Evolutionary conservation across 2,888 invertebrate genomes (phyloP).

Genomic region (Caenorhabditis sinica): DNA sequence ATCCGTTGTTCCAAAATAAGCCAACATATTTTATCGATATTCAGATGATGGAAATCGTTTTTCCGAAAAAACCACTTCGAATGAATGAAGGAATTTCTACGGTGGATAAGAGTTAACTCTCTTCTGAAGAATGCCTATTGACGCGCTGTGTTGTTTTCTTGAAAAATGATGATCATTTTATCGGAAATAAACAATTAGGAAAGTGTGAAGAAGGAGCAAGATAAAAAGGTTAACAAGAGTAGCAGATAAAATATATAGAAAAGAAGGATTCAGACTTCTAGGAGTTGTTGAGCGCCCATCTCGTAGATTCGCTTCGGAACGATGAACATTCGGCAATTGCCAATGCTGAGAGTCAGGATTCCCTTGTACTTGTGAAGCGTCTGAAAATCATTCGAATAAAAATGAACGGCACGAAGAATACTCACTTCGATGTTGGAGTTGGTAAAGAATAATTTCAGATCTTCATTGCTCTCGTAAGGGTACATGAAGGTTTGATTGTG

Average conservation of each 20-base stretch:
- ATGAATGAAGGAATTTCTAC: too few relatives aligned
- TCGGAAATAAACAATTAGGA: too few relatives aligned
- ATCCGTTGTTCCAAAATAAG: too few relatives aligned
- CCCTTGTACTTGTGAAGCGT: conserved; percentile 10
- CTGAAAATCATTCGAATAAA: not conserved
- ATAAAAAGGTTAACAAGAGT: not conserved
- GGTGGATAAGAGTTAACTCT: too few relatives aligned
- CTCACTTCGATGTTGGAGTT: not conserved
- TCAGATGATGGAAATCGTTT: too few relatives aligned
- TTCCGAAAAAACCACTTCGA: too few relatives aligned
- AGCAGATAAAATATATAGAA: not conserved
- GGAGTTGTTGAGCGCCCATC: not conserved
- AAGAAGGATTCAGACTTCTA: not conserved
- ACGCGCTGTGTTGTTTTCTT: too few relatives aligned
- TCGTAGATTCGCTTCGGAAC: conserved; percentile 6
- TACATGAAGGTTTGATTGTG: not conserved
- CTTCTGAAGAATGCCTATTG: too few relatives aligned
- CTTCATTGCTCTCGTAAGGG: conserved; percentile 2
- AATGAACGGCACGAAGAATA: not conserved
- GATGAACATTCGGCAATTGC: not conserved
- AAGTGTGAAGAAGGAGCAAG: too few relatives aligned
- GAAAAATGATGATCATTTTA: too few relatives aligned
- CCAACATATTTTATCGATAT: too few relatives aligned
- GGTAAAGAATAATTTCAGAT: not conserved
- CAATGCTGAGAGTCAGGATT: conserved; percentile 11